Evolutionary conservation across 2,888 invertebrate species (phyloP).

Genomic region (Pemphredon lugubris): DNA sequence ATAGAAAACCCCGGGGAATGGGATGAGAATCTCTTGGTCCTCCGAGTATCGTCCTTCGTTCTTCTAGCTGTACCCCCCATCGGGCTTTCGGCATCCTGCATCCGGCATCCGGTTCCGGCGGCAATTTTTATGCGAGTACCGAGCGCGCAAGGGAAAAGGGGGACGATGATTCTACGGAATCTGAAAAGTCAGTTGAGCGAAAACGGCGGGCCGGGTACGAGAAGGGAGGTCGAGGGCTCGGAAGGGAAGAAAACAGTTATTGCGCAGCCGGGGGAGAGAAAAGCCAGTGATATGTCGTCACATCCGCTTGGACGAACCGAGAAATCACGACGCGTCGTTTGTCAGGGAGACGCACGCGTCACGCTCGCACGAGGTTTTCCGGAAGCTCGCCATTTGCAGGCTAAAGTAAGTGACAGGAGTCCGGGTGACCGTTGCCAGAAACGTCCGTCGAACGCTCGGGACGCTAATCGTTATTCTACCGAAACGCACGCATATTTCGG

Average conservation of each 20-base stretch:
- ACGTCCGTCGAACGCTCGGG: conserved; percentile 23
- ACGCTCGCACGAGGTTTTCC: conserved; percentile 43
- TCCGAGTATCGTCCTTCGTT: conserved; percentile 33
- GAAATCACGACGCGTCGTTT: conserved; percentile 76
- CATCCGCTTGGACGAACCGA: conserved; percentile 70
- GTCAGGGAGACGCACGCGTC: conserved; percentile 65
- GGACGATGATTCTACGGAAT: conserved; percentile 77
- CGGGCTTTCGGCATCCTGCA: conserved; percentile 73
- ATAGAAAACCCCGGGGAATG: conserved; percentile 30
- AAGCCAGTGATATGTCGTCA: conserved; percentile 67
- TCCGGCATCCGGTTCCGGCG: conserved; percentile 77
- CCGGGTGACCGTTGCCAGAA: neutral
- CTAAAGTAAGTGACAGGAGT: conserved; percentile 29
- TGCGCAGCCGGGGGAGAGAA: conserved; percentile 39
- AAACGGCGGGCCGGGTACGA: conserved; percentile 60
- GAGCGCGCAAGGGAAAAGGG: conserved; percentile 28
- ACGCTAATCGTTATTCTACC: conserved; percentile 29
- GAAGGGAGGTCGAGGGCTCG: conserved; percentile 40
- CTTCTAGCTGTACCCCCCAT: conserved; percentile 50
- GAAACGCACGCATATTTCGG: too few species aligned
- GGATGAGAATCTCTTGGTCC: conserved; percentile 13
- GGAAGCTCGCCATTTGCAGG: conserved; percentile 48
- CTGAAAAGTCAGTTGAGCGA: conserved; percentile 77
- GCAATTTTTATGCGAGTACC: conserved; percentile 71
- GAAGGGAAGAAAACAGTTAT: conserved; percentile 60